These are phyloP conservation scores for Acheta domesticus DNA, from an alignment of 2,888 invertebrate species.

Conservation along the genomic window DNA sequence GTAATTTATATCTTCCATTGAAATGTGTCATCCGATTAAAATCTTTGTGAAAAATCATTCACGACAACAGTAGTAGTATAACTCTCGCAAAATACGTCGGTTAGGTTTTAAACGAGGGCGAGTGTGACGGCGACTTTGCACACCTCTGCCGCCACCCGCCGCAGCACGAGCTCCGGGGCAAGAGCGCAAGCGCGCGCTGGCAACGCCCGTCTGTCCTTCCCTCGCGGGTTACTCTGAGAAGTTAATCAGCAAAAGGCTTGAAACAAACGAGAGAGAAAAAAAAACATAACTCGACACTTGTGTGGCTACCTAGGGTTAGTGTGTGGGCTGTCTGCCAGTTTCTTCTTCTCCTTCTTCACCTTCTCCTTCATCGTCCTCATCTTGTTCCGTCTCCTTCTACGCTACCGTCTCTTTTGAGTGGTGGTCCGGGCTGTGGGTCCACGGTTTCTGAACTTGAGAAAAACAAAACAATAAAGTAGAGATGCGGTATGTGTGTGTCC, in stretches of 20 bases:
- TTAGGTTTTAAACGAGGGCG: too few relatives aligned
- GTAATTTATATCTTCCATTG: too few relatives aligned
- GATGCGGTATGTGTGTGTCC: too few relatives aligned
- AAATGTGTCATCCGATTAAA: too few relatives aligned
- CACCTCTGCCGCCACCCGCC: too few relatives aligned
- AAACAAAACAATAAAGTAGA: neutral
- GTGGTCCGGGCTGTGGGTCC: neutral
- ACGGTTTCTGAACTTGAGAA: neutral
- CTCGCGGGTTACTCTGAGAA: neutral
- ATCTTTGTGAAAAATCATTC: too few relatives aligned
- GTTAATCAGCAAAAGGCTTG: neutral
- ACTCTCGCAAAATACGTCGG: too few relatives aligned
- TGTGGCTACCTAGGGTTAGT: slow-evolving; percentile 8
- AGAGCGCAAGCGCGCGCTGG: too few relatives aligned
- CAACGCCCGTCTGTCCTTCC: neutral
- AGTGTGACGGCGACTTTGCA: too few relatives aligned
- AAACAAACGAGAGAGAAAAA: neutral
- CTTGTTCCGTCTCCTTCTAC: neutral
- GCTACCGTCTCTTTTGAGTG: neutral
- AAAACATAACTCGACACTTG: neutral
- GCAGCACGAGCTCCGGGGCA: too few relatives aligned
- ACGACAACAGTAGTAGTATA: too few relatives aligned
- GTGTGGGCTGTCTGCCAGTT: neutral
- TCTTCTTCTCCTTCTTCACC: neutral
- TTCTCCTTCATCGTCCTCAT: neutral